Evolutionary conservation across 2,888 invertebrate genomes (phyloP), one percentile per base, ranked within the genome.

Genomic region (Mesochorus sp.): DNA sequence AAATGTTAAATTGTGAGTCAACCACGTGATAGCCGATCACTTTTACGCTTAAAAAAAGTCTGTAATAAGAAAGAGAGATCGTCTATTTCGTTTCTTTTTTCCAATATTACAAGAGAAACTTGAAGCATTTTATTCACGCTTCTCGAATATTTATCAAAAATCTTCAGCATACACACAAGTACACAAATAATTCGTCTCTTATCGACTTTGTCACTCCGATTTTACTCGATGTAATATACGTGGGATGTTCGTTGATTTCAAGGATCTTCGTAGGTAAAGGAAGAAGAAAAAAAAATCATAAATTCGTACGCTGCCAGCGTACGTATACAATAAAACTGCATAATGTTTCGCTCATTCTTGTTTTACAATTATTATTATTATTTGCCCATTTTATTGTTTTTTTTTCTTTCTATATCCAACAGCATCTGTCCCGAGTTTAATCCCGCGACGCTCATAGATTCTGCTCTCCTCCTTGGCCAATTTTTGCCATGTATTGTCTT

Each of bases 241-340:
- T 72, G 67, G 44, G 39, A 67, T 62, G 61, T 47, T 67, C 17
- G 28, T 64, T 72, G 19, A 61, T 47, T 72, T 67, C 77, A 77
- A 67, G 72, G 67, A 61, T 62, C 62, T 73, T 57, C 39, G 68
- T 68, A 49, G 55, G 49, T 39, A 51, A 62, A 26, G 64, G 8
- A 49, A 14, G 8, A 73, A 12, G 53, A 31, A 31, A 53, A 44
- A n/a, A 47, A 57, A 37, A 57, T 34, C 10, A 14, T 21, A 61
- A 67, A 61, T 78, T 74, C 59, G 78, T 74, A 78, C 73, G 73
- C 68, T 42, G 19, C 42, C 26, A 64, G 73, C 73, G 73, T 73
- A 70, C 61, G 44, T 34, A n/a, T n/a, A 70, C 64, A 78, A 78
- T 78, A 78, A 78, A n/a, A 78, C 66, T 74, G 66, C 64, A 59